Percentiles rank a stretch among this genome's conserved stretches.
These are phyloP conservation scores for Melinopterus prodromus DNA, from an alignment of 2,888 invertebrate species.

Conservation along the genomic window DNA sequence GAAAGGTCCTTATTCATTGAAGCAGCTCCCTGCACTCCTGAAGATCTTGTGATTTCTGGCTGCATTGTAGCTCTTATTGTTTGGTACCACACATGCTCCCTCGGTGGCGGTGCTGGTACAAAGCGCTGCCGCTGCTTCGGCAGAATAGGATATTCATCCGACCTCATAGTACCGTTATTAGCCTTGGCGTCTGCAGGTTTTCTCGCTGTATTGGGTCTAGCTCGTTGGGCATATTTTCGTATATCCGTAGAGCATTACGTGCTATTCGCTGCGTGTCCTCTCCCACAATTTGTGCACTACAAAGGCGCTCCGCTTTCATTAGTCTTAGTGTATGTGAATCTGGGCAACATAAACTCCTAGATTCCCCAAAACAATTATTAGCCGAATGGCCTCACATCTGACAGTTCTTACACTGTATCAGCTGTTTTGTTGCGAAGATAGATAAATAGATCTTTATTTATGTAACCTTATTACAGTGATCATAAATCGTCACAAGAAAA, in stretches of 20 bases:
- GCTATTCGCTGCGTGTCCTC: constrained; percentile 30
- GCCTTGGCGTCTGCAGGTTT: background rate
- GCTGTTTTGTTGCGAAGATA: background rate
- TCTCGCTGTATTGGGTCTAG: background rate
- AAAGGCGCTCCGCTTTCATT: constrained; percentile 10
- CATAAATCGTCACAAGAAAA: too few relatives aligned
- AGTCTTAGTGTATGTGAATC: constrained; percentile 9
- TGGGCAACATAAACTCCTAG: constrained; percentile 31
- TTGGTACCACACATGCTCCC: too few relatives aligned
- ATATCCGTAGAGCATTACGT: background rate
- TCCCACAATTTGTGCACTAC: constrained; percentile 29
- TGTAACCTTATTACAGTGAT: too few relatives aligned
- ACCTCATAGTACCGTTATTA: constrained; percentile 21
- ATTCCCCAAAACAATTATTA: constrained; percentile 17
- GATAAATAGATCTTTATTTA: too few relatives aligned
- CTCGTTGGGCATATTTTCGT: constrained; percentile 1
- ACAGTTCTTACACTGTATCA: constrained; percentile 34
- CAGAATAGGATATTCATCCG: background rate
- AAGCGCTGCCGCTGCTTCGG: background rate
- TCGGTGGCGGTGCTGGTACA: background rate
- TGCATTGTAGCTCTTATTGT: too few relatives aligned
- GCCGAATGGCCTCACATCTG: background rate
- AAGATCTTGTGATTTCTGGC: too few relatives aligned
- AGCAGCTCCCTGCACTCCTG: too few relatives aligned
- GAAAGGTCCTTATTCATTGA: too few relatives aligned